A percentile compares a stretch with the other conserved stretches of the same genome.
These are phyloP conservation scores for Plumapathes pennacea DNA, from an alignment of 92 coral and sea anemone species.

Conservation along the genomic window DNA sequence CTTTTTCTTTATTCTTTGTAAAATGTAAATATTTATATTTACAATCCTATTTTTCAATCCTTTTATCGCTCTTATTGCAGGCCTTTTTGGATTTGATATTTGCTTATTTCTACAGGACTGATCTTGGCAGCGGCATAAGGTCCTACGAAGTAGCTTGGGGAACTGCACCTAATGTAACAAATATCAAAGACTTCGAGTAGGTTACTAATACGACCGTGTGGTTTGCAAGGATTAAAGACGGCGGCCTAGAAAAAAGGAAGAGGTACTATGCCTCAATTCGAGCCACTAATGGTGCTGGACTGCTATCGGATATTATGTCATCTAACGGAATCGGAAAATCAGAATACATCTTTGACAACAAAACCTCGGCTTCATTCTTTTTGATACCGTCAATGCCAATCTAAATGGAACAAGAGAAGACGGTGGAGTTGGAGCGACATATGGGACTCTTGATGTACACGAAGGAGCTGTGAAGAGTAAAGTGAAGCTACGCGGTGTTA, in stretches of 20 bases:
- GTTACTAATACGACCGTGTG: constrained; percentile 85
- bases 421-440: constrained; percentile 86
- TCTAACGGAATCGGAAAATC: constrained; percentile 96
- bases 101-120: constrained; percentile 76
- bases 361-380: constrained; percentile 90
- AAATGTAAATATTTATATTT: no score
- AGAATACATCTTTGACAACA: constrained; percentile 79
- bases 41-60: no score
- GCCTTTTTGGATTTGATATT: constrained; percentile 84
- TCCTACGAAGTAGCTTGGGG: constrained; percentile 99
- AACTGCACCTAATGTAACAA: constrained; percentile 72
- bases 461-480: constrained; percentile 87
- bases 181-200: constrained; percentile 77
- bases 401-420: constrained; percentile 78
- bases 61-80: no score
- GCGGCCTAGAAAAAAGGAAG: constrained; percentile 53
- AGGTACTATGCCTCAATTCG: constrained; percentile 84
- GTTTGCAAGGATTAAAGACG: constrained; percentile 83
- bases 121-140: constrained; percentile 82
- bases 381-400: constrained; percentile 91
- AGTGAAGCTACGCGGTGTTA: constrained; percentile 80
- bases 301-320: constrained; percentile 70
- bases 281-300: constrained; percentile 89
- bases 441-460: constrained; percentile 90
- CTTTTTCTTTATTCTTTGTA: no score